phyloP scores from a whole-genome alignment of 2,888 invertebrate species.

The Nysson spinosus region DNA sequence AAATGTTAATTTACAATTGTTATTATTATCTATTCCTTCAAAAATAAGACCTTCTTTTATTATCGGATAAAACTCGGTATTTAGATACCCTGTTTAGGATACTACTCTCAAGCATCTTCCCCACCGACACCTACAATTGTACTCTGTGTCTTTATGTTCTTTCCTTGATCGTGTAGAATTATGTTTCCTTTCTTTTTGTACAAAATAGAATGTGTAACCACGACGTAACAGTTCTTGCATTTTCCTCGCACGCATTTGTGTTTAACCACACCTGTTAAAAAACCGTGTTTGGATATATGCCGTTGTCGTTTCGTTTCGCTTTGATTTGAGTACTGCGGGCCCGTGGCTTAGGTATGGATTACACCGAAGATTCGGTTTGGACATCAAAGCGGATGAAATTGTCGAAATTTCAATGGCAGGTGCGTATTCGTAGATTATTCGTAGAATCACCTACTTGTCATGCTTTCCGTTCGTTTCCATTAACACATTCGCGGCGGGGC shows the following conservation, averaged over 20 bases:
- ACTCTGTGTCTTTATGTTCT: conserved; percentile 3
- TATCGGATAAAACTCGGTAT: too few species aligned
- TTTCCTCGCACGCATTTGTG: conserved; percentile 64
- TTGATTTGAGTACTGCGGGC: conserved; percentile 68
- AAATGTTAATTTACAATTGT: too few species aligned
- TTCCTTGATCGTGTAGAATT: neutral
- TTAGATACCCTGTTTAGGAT: neutral
- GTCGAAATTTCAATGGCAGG: conserved; percentile 44
- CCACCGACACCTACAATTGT: neutral
- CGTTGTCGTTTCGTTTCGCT: conserved; percentile 69
- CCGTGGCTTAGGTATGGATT: conserved; percentile 67
- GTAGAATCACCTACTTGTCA: conserved; percentile 31
- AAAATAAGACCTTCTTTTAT: too few species aligned
- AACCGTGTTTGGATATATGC: conserved; percentile 63
- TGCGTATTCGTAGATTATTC: conserved; percentile 65
- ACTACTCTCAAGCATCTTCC: too few species aligned
- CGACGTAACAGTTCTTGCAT: conserved; percentile 38
- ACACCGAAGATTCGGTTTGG: conserved; percentile 54
- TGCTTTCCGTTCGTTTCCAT: conserved; percentile 25
- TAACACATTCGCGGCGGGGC: too few species aligned
- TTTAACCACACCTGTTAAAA: conserved; percentile 58
- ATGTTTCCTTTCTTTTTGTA: conserved; percentile 13
- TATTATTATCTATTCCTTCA: too few species aligned
- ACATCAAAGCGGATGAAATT: conserved; percentile 34
- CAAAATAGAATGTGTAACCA: conserved; percentile 26